Percentiles rank a stretch among this genome's conserved stretches.
Conservation (phyloP, 2,888 invertebrate genomes). For the Acronicta aceris region DNA sequence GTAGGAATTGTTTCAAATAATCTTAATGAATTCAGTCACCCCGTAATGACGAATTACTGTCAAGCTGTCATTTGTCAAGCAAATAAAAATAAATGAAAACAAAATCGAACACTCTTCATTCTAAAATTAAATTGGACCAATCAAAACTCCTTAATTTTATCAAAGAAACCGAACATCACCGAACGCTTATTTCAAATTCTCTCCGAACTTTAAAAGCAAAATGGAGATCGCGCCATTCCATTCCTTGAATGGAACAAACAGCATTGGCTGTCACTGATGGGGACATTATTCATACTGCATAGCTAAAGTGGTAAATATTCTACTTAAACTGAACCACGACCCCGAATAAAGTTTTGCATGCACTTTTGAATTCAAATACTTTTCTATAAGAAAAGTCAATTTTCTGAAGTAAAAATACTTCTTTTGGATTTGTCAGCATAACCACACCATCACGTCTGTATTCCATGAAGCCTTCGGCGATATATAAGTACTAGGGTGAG, state of each 20-base stretch:
- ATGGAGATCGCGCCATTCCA: slow-evolving; percentile 21
- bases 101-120: too few species aligned
- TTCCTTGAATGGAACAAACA: slow-evolving; percentile 26
- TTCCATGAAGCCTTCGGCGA: too few species aligned
- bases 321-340: slow-evolving; percentile 18
- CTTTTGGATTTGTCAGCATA: neutral
- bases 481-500: too few species aligned
- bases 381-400: neutral
- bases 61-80: too few species aligned
- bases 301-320: slow-evolving; percentile 28
- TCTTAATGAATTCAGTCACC: too few species aligned
- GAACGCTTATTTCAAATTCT: slow-evolving; percentile 5
- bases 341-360: slow-evolving; percentile 17
- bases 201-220: slow-evolving; percentile 3
- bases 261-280: slow-evolving; percentile 20
- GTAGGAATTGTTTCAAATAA: too few species aligned
- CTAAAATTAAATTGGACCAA: too few species aligned
- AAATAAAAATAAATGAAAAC: too few species aligned
- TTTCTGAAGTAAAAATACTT: neutral
- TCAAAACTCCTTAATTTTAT: too few species aligned
- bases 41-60: too few species aligned
- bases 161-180: too few species aligned
- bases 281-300: slow-evolving; percentile 34
- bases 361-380: slow-evolving; percentile 9
- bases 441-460: too few species aligned